Evolutionary conservation across 2,797 vertebrate genomes (phyloP), one percentile per base, ranked within the genome.

Genomic region (Ctenosaura bakeri): DNA sequence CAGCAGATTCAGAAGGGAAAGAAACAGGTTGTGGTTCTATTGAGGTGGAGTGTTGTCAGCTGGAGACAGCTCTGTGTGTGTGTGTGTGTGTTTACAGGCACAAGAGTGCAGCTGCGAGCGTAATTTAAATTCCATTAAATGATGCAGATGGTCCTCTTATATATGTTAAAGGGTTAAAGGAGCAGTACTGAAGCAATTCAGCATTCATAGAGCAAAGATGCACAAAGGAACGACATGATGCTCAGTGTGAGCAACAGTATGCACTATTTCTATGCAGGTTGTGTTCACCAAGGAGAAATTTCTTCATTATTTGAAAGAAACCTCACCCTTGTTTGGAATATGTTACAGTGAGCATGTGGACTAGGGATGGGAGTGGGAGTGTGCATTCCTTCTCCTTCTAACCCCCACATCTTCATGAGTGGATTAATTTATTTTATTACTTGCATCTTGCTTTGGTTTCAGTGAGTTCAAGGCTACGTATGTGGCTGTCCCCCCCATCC

Each of bases 121-220:
- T 24, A 89, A 82, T 90, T 64, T 77, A 56, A 92, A 95, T 93
- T 92, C 85, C 91, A 93, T 93, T 85, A 91, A 88, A 94, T 8
- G 42, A 78, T 0, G 80, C 90, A 56, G 26, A 38, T 89, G 38
- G n/a, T 92, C 77, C 74, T 90, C 71, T 91, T 89, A 52, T 22
- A 83, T 89, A 90, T 92, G 69, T 12, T 87, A 76, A 29, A 88
- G 83, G 73, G 85, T 78, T 78, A 78, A 78, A 5, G 29, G 79
- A 90, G 69, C 81, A 88, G 88, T 16, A 42, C 54, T 79, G 89
- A 91, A 79, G 18, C 64, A 93, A 24, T 7, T 79, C 16, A 7
- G 22, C 73, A 77, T 86, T 54, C 14, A n/a, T 8, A 52, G 29
- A 18, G 35, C 1, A 74, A 54, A 89, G 16, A 29, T n/a, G n/a